Evolutionary conservation across 2,888 invertebrate species (phyloP).

Genomic region (Kryphioiulus occultus): DNA sequence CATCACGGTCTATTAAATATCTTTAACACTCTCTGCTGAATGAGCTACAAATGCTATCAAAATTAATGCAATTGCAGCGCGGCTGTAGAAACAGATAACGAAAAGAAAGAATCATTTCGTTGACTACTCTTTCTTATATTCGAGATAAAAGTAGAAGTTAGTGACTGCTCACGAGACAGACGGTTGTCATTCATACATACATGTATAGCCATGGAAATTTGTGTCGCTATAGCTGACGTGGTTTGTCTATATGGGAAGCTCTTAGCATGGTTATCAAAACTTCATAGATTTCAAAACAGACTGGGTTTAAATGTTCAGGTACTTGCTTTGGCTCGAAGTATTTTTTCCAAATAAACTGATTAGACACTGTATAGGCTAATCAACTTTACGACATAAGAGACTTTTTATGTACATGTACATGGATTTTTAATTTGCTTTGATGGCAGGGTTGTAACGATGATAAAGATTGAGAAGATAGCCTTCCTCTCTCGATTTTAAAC

Average conservation of each 20-base stretch:
- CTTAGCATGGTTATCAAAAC: no score
- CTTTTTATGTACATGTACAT: no score
- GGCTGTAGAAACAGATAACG: background rate
- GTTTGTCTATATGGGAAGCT: background rate
- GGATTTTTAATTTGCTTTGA: no score
- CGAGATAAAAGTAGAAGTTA: background rate
- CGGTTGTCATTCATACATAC: background rate
- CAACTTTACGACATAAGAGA: no score
- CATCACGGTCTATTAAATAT: slow-evolving; percentile 5
- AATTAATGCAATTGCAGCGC: background rate
- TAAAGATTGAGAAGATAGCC: no score
- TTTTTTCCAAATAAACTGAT: no score
- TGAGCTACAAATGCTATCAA: slow-evolving; percentile 4
- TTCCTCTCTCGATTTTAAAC: no score
- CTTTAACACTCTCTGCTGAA: background rate
- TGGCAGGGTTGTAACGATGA: no score
- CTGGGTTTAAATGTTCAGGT: no score
- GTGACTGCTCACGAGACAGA: background rate
- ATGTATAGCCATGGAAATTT: background rate
- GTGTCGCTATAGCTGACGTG: no score
- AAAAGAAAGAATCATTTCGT: background rate
- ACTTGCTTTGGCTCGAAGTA: no score
- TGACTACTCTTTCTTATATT: background rate
- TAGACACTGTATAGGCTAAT: background rate
- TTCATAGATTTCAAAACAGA: no score